phyloP scores from a whole-genome alignment of 2,797 vertebrate species.

The Serranus cabrilla region DNA sequence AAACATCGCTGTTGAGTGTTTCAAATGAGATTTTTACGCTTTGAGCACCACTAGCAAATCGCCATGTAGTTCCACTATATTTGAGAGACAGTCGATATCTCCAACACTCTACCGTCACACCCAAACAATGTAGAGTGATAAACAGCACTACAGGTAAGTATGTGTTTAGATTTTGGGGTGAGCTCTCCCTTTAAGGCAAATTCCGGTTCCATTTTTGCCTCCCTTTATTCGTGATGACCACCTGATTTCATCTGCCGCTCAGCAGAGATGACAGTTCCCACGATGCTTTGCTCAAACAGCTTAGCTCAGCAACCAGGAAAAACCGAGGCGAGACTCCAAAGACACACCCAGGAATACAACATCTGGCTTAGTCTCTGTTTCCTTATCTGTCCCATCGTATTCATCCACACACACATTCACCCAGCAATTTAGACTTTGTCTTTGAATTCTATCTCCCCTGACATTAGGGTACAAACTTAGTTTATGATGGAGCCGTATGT shows the following conservation, averaged over 20 bases:
- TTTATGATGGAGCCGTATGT: constrained; percentile 70
- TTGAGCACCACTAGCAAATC: no score
- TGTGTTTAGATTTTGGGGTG: no score
- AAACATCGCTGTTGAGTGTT: no score
- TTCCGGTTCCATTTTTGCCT: constrained; percentile 74
- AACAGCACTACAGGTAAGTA: background rate
- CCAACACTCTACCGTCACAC: no score
- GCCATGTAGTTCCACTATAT: no score
- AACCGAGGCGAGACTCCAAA: constrained; percentile 61
- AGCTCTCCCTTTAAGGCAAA: constrained; percentile 53
- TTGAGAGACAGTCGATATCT: no score
- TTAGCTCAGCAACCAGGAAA: constrained; percentile 87
- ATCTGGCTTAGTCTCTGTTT: constrained; percentile 82
- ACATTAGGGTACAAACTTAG: constrained; percentile 69
- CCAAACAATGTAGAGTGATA: background rate
- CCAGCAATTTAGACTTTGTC: constrained; percentile 60
- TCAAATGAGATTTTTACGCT: no score
- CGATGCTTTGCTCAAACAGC: constrained; percentile 84
- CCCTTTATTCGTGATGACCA: constrained; percentile 78
- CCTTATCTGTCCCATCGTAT: constrained; percentile 75
- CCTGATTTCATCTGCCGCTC: constrained; percentile 85
- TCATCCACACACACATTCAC: constrained; percentile 70
- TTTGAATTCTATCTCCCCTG: constrained; percentile 70
- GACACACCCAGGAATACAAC: constrained; percentile 80
- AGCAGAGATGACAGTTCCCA: constrained; percentile 81